These are phyloP conservation scores for Trissolcus basalis DNA, from an alignment of 1,140 invertebrate species.

Conservation along the genomic window DNA sequence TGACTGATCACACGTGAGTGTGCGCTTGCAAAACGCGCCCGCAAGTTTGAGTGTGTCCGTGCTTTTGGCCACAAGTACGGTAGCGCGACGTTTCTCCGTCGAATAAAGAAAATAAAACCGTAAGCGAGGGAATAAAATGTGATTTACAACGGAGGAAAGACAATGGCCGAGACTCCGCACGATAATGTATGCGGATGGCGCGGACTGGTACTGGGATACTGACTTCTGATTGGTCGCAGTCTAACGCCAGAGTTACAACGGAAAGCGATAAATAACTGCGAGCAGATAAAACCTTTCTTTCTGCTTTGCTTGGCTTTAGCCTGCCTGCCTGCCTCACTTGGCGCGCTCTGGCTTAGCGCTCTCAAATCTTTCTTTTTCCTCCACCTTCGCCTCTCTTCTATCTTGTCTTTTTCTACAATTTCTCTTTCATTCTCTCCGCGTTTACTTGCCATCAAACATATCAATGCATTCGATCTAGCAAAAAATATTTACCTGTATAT, in stretches of 20 bases:
- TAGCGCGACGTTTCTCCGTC: conserved; percentile 75
- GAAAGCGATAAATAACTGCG: conserved; percentile 76
- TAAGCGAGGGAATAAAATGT: conserved; percentile 76
- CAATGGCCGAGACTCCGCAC: conserved; percentile 74
- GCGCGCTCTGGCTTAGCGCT: conserved; percentile 62
- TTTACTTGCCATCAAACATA: conserved; percentile 44
- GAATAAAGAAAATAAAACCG: conserved; percentile 75
- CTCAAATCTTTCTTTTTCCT: conserved; percentile 59
- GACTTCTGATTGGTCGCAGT: conserved; percentile 74
- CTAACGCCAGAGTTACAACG: conserved; percentile 75
- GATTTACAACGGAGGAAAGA: conserved; percentile 76
- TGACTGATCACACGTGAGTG: conserved; percentile 56
- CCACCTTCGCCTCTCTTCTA: conserved; percentile 15
- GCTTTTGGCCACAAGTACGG: conserved; percentile 69
- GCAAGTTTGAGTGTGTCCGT: conserved; percentile 43
- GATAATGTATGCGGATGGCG: conserved; percentile 77
- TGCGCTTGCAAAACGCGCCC: conserved; percentile 47
- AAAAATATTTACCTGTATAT: conserved; percentile 32
- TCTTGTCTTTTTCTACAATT: conserved; percentile 47
- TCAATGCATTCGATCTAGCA: conserved; percentile 36
- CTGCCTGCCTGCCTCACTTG: conserved; percentile 53
- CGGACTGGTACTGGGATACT: conserved; percentile 75
- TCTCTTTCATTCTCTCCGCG: conserved; percentile 49
- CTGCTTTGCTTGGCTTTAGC: conserved; percentile 61
- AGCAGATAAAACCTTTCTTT: conserved; percentile 76